A percentile compares a stretch with the other conserved stretches of the same genome.
phyloP scores from a whole-genome alignment of 2,888 invertebrate species.

The Melanargia galathea region DNA sequence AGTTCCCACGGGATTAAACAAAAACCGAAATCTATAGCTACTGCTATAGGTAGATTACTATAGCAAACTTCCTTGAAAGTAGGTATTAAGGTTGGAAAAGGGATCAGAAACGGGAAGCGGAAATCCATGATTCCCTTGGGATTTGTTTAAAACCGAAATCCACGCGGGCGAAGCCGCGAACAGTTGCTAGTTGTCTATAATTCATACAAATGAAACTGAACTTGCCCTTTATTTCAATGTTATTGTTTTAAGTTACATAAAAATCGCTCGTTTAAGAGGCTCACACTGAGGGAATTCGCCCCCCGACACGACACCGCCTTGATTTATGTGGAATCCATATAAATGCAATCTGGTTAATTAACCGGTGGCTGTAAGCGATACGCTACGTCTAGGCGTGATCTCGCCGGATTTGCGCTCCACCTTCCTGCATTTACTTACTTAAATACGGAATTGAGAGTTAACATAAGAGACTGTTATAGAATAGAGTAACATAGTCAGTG shows the following conservation, averaged over 20 bases:
- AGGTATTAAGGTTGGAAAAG: too few species aligned
- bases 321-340: constrained; percentile 79
- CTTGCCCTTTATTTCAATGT: background rate
- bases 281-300: constrained; percentile 56
- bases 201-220: too few species aligned
- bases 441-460: background rate
- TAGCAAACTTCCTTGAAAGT: too few species aligned
- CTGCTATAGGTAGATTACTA: too few species aligned
- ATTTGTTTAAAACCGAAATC: too few species aligned
- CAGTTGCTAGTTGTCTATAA: too few species aligned
- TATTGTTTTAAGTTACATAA: background rate
- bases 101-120: too few species aligned
- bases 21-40: too few species aligned
- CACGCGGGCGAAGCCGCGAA: too few species aligned
- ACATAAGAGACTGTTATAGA: background rate
- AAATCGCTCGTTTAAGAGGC: constrained; percentile 49
- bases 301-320: constrained; percentile 57
- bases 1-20: too few species aligned
- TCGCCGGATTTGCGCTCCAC: constrained; percentile 28
- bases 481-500: background rate
- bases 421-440: constrained; percentile 2
- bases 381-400: constrained; percentile 43
- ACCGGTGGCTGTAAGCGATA: constrained; percentile 59
- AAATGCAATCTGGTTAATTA: constrained; percentile 79
- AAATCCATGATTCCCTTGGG: too few species aligned